These are phyloP conservation scores for Mycteria americana DNA, from an alignment of 2,797 vertebrate species.

Conservation along the genomic window DNA sequence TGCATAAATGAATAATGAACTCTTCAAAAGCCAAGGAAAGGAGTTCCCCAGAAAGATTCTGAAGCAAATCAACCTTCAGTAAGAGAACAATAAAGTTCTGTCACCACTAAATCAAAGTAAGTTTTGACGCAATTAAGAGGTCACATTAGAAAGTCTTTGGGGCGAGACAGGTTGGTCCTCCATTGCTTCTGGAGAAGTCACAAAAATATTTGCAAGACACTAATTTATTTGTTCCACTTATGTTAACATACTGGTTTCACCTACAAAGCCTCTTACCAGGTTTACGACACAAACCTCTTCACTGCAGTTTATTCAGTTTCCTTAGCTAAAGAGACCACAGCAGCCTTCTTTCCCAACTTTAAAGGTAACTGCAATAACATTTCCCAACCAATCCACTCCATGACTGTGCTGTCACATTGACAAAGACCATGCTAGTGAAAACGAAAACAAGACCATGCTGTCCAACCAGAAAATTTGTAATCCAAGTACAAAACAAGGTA, in stretches of 20 bases:
- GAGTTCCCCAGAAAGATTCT: neutral
- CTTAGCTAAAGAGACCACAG: neutral
- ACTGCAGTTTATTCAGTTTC: neutral
- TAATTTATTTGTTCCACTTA: neutral
- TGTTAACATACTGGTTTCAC: rapidly evolving
- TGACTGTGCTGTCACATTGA: neutral
- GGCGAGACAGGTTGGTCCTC: neutral
- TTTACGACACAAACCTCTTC: neutral
- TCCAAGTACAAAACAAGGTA: neutral
- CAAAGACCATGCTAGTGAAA: neutral
- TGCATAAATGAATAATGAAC: neutral
- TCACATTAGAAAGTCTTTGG: neutral
- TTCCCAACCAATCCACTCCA: neutral
- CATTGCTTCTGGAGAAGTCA: neutral
- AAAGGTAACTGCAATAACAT: neutral
- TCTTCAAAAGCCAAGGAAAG: neutral
- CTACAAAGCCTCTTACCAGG: neutral
- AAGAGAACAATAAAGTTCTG: neutral
- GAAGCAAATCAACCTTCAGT: neutral
- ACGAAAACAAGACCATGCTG: neutral
- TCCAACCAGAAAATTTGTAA: neutral
- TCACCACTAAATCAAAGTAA: neutral
- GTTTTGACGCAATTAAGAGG: neutral
- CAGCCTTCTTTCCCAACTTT: neutral
- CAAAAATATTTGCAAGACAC: neutral